Evolutionary conservation across 2,113 vertebrate genomes (phyloP).

Genomic region (Dunckerocampus dactyliophorus): DNA sequence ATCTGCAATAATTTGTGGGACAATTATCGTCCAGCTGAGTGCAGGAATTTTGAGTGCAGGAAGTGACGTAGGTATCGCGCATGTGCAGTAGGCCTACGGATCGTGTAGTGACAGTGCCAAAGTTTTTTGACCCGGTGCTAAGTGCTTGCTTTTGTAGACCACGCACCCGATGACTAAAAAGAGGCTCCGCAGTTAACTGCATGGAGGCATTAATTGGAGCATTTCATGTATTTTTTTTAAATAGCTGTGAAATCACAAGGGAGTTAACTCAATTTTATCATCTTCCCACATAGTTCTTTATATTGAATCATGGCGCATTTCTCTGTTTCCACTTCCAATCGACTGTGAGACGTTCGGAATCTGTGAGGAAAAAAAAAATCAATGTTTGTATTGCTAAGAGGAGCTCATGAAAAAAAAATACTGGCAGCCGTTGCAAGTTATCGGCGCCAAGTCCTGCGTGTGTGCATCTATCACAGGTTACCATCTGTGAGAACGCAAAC

Average conservation of each 20-base stretch:
- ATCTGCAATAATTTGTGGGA: too few relatives aligned
- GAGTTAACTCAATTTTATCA: conserved; percentile 25
- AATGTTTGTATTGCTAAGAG: conserved; percentile 39
- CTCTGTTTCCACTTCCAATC: conserved; percentile 31
- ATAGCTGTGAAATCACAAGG: not conserved
- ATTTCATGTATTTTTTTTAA: too few relatives aligned
- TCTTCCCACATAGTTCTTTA: conserved; percentile 22
- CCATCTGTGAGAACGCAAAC: conserved; percentile 48
- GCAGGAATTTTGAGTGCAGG: too few relatives aligned
- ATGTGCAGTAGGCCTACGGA: too few relatives aligned
- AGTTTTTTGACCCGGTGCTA: too few relatives aligned
- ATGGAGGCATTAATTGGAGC: too few relatives aligned
- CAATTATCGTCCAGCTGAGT: too few relatives aligned
- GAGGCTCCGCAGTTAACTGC: too few relatives aligned
- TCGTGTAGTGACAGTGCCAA: too few relatives aligned
- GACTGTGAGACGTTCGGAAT: conserved; percentile 35
- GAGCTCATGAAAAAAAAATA: conserved; percentile 26
- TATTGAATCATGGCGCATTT: conserved; percentile 24
- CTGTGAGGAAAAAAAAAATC: conserved; percentile 40
- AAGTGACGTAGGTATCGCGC: too few relatives aligned
- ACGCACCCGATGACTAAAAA: too few relatives aligned
- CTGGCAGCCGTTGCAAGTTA: conserved; percentile 28
- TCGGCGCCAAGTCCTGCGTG: conserved; percentile 25
- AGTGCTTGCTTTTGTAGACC: too few relatives aligned
- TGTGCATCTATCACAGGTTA: conserved; percentile 40